Evolutionary conservation across 2,113 vertebrate species (phyloP).

Genomic region (Nansenia antarctica): DNA sequence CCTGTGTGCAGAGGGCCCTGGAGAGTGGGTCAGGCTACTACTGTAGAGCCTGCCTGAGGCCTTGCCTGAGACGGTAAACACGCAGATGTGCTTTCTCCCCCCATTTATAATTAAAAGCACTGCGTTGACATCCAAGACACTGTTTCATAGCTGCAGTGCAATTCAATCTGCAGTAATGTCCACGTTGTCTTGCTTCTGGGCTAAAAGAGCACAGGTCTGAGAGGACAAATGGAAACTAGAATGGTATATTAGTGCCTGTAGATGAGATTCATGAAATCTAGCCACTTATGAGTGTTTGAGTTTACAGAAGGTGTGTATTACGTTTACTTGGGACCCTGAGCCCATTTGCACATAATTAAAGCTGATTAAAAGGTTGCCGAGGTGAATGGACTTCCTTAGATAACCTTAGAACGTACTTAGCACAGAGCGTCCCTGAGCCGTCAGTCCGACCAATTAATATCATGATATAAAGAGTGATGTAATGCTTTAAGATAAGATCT

Average conservation of each 20-base stretch:
- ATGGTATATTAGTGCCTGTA: neutral
- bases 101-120: neutral
- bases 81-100: neutral
- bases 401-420: constrained; percentile 28
- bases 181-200: neutral
- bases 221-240: neutral
- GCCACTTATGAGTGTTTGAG: neutral
- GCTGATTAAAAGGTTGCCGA: constrained; percentile 14
- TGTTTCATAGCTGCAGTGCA: neutral
- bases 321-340: neutral
- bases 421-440: constrained; percentile 17
- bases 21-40: neutral
- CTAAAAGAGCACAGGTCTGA: neutral
- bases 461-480: constrained; percentile 58
- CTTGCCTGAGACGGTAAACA: neutral
- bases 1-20: neutral
- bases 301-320: neutral
- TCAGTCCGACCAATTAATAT: constrained; percentile 53
- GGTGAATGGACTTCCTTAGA: constrained; percentile 23
- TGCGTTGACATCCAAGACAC: neutral
- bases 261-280: neutral
- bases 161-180: neutral
- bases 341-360: neutral
- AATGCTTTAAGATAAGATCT: constrained; percentile 57
- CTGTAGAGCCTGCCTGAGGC: constrained; percentile 1